These are phyloP conservation scores for Sycophila texana DNA, from an alignment of 2,888 invertebrate genomes.

Conservation along the genomic window DNA sequence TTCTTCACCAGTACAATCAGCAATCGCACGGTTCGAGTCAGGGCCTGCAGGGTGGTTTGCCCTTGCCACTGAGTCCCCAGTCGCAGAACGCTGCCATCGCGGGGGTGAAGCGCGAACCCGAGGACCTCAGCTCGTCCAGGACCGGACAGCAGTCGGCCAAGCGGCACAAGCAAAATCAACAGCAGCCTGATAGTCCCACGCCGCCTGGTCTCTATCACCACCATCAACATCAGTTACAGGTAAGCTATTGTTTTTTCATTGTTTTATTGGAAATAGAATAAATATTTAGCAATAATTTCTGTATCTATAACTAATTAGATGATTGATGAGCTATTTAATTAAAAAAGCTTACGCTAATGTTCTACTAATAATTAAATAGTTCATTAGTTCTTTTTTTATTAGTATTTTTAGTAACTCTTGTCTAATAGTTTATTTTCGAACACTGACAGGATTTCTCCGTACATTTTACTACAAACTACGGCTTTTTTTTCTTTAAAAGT, in stretches of 20 bases:
- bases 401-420: no score
- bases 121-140: constrained; percentile 82
- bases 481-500: no score
- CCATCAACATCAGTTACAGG: constrained; percentile 74
- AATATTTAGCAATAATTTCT: background rate
- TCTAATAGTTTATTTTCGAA: no score
- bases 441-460: no score
- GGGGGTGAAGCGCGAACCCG: constrained; percentile 86
- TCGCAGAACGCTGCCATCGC: constrained; percentile 70
- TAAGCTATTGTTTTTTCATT: constrained; percentile 55
- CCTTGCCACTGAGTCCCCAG: constrained; percentile 73
- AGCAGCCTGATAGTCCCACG: constrained; percentile 73
- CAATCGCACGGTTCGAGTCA: constrained; percentile 75
- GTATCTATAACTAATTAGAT: no score
- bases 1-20: constrained; percentile 72
- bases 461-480: no score
- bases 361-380: no score
- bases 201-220: constrained; percentile 74
- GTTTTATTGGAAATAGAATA: background rate
- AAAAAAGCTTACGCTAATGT: no score
- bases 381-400: no score
- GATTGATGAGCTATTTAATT: no score
- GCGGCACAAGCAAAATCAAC: constrained; percentile 68
- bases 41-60: constrained; percentile 76
- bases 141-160: constrained; percentile 65